Conservation (phyloP, 2,113 vertebrate genomes). For the Lepidothrix coronata region DNA sequence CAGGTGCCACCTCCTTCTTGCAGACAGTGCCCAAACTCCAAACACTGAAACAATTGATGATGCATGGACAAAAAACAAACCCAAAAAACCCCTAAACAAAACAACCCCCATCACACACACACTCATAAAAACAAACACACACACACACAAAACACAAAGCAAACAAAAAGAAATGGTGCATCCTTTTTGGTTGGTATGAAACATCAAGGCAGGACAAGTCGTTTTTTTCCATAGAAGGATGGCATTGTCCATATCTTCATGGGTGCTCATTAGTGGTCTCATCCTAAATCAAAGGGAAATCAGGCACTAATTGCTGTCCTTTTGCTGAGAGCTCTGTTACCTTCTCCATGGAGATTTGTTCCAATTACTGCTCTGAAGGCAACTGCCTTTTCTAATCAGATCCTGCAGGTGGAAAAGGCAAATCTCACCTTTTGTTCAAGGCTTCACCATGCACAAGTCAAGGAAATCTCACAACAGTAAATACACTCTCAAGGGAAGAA, state of each 20-base stretch:
- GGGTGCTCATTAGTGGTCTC: not conserved
- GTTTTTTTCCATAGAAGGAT: not conserved
- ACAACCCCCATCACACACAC: accelerated
- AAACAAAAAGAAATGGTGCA: not conserved
- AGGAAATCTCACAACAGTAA: not conserved
- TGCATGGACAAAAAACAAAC: accelerated
- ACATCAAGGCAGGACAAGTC: not conserved
- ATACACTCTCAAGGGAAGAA: not conserved
- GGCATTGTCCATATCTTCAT: not conserved
- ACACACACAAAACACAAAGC: not conserved
- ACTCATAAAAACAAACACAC: not conserved
- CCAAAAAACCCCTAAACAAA: not conserved
- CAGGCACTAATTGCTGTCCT: not conserved
- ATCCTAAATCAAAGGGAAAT: not conserved
- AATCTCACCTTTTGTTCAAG: not conserved
- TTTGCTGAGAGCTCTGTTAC: not conserved
- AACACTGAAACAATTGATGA: not conserved
- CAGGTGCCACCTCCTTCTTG: not conserved
- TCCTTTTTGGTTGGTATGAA: not conserved
- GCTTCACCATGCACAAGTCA: accelerated
- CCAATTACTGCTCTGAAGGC: not conserved
- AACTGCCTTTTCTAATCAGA: not conserved
- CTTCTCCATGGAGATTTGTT: not conserved
- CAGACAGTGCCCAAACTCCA: not conserved
- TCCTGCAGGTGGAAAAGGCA: not conserved